A percentile compares a stretch with the other conserved stretches of the same genome.
Evolutionary conservation across 1,140 invertebrate species (phyloP).

Genomic region (Drosophila quadrilineata): DNA sequence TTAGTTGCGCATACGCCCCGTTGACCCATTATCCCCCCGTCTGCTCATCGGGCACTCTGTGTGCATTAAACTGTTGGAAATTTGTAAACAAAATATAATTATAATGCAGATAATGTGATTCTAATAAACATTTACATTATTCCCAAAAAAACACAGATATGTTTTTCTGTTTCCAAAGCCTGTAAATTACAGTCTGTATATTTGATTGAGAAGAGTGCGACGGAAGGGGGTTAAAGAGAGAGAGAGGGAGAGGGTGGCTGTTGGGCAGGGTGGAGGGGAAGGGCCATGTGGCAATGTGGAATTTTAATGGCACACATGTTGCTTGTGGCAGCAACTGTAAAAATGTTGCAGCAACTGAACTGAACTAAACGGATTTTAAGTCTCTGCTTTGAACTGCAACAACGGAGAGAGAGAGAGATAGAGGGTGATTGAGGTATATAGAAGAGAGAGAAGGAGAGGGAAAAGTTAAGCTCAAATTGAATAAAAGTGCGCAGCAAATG

Average conservation of each 20-base stretch:
- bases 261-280: background rate
- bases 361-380: constrained; percentile 2
- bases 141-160: too few species aligned
- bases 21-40: too few species aligned
- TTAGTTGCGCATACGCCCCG: constrained; percentile 26
- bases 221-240: constrained; percentile 2
- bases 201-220: constrained; percentile 7
- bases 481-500: background rate
- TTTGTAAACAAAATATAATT: too few species aligned
- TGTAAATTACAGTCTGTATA: too few species aligned
- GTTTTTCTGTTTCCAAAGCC: too few species aligned
- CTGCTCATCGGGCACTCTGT: too few species aligned
- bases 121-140: too few species aligned
- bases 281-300: constrained; percentile 35
- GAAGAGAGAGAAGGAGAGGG: background rate
- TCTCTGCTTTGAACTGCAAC: background rate
- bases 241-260: background rate
- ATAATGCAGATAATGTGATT: too few species aligned
- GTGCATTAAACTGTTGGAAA: too few species aligned
- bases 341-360: constrained; percentile 1
- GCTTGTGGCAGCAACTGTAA: constrained; percentile 14
- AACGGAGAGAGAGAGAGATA: too few species aligned
- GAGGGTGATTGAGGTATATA: too few species aligned
- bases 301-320: constrained; percentile 53
- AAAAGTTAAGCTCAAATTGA: background rate